Conservation (phyloP, 2,888 invertebrate genomes). For the Patella pellucida region DNA sequence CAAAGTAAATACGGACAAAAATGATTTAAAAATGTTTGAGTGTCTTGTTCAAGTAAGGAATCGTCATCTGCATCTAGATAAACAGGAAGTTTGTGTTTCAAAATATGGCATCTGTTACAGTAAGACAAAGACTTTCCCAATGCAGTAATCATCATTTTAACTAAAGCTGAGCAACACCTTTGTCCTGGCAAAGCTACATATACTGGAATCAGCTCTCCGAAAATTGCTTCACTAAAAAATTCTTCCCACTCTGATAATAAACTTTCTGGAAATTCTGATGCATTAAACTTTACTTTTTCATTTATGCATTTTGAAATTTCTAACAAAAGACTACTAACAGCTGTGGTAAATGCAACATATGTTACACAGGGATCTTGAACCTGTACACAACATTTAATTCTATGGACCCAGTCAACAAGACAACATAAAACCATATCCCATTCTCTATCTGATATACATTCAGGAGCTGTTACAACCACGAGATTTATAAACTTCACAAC, state of each 20-base stretch:
- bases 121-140: constrained; percentile 46
- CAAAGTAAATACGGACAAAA: constrained; percentile 60
- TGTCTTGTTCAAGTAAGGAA: constrained; percentile 57
- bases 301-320: constrained; percentile 70
- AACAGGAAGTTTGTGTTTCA: constrained; percentile 59
- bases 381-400: constrained; percentile 20
- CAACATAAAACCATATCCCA: constrained; percentile 85
- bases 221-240: constrained; percentile 80
- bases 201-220: constrained; percentile 73
- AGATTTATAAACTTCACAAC: constrained; percentile 70
- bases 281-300: constrained; percentile 26
- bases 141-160: constrained; percentile 36
- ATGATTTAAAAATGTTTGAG: constrained; percentile 66
- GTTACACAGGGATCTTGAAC: constrained; percentile 26
- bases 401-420: constrained; percentile 78
- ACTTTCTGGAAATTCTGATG: constrained; percentile 52
- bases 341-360: constrained; percentile 46
- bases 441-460: constrained; percentile 64
- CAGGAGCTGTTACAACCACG: constrained; percentile 63
- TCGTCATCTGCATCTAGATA: constrained; percentile 62
- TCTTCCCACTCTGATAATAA: constrained; percentile 82
- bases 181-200: constrained; percentile 69
- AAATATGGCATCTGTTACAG: constrained; percentile 53
- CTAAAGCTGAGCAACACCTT: neutral
- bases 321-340: constrained; percentile 46